A percentile compares a stretch with the other conserved stretches of the same genome.
Conservation (phyloP, 2,888 invertebrate species). For the Calameuta idolon region DNA sequence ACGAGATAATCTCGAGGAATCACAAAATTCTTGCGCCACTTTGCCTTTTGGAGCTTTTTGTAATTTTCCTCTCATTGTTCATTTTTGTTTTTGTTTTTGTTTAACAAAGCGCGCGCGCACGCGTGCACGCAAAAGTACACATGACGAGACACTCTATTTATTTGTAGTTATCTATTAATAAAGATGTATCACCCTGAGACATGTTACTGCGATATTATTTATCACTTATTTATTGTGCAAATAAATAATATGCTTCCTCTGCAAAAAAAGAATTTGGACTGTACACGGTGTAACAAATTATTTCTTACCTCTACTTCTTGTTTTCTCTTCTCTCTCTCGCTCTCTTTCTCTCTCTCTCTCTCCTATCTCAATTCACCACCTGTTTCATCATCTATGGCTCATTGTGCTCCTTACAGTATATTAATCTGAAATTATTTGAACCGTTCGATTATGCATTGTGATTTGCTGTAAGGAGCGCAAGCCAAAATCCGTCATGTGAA, state of each 20-base stretch:
- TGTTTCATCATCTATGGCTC: too few species aligned
- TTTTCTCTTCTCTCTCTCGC: conserved; percentile 16
- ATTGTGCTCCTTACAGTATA: too few species aligned
- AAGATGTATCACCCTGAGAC: conserved; percentile 15
- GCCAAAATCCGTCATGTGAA: too few species aligned
- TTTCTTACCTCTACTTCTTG: conserved; percentile 37
- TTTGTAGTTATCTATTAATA: conserved; percentile 23
- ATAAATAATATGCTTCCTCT: conserved; percentile 19
- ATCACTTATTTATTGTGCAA: conserved; percentile 19
- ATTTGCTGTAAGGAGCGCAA: too few species aligned
- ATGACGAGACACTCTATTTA: conserved; percentile 17
- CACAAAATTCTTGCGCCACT: conserved; percentile 8
- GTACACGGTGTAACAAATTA: conserved; percentile 29
- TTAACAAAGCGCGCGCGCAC: background rate
- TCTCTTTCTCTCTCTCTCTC: background rate
- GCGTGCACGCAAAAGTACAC: background rate
- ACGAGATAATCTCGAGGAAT: too few species aligned
- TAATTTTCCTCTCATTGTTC: conserved; percentile 15
- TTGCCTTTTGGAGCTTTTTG: conserved; percentile 22
- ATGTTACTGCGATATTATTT: conserved; percentile 19
- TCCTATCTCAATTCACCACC: background rate
- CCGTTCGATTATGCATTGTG: too few species aligned
- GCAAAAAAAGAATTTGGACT: conserved; percentile 17
- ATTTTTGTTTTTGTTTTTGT: conserved; percentile 1
- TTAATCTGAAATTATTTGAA: too few species aligned